Evolutionary conservation across 2,888 invertebrate species (phyloP), one percentile per base, ranked within the genome.

Genomic region (Nowickia ferox): DNA sequence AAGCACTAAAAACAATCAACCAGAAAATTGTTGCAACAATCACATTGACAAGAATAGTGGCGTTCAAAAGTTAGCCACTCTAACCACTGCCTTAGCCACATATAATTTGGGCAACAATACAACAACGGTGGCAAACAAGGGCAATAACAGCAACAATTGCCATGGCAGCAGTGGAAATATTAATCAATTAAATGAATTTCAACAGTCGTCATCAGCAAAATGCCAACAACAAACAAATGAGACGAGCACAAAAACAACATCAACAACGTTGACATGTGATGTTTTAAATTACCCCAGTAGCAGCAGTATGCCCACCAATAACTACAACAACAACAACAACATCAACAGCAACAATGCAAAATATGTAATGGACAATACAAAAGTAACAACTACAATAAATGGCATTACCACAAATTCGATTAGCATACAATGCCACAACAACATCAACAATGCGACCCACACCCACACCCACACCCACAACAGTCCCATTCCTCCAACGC

Each of bases 121-220:
- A 74, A 66, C 46, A 82, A 76, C 17, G 19, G 40, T 17, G 9
- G 9, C 40, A 19, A 40, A 42, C 19, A 69, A 19, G 15, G 53
- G 40, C 51, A 66, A 77, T 78, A 84, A 63, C 77, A 86, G 22
- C 79, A 79, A 19, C 17, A 76, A 59, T 19, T 65, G 63, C 61
- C 72, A 42, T n/a, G 63, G 30, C 17, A 86, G 80, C 84, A 89
- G 89, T 86, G 88, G 88, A 87, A 84, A 80, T 81, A 89, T 89
- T 87, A 88, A 90, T 89, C 91, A 91, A 89, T 89, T 90, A 89
- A 89, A 90, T 88, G 90, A 91, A 80, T 89, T 91, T 77, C 89
- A 89, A 86, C 89, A 91, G 87, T 65, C 79, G 72, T 51, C 84
- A 74, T 22, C 75, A 71, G 42, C 63, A 48, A 75, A 74, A 66